Evolutionary conservation across 2,113 vertebrate genomes (phyloP), one percentile per base, ranked within the genome.

Genomic region (Atlantisia rogersi): DNA sequence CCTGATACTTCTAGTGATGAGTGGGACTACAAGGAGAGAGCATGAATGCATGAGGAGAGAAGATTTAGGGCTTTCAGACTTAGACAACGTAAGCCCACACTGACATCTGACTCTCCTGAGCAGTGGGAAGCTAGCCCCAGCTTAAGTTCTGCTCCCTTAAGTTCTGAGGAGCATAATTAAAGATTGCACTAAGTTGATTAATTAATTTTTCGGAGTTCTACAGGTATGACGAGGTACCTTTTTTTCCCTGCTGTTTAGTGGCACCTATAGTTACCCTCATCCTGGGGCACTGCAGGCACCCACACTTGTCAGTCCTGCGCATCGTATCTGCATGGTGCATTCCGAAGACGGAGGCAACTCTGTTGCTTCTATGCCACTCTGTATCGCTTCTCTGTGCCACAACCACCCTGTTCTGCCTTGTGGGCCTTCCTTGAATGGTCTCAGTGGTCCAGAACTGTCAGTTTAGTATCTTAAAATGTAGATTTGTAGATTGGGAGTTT

Each of bases 281-380:
- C 53, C 67, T 1, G 1, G 79, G 75, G 56, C 31, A 58, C 37
- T 63, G 53, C 56, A 75, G 44, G 35, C 65, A 68, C n/a, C 28
- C 37, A 9, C 7, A 0, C 22, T 18, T 37, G 10, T 53, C 3
- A 1, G 9, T 53, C 37, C 80, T 64, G 7, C 26, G 13, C 1
- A 0, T 37, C 2, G 2, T 19, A 65, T 44, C 26, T 65, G n/a
- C 31, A 68, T 88, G 0, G 0, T 44, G 46, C 20, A 11, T 85
- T 48, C 26, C 37, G n/a, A 75, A 37, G 44, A 46, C 0, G 3
- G 58, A 39, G 35, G 44, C 40, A 62, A 40, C 63, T 31, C 20
- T 82, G 32, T 32, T 31, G 1, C 18, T 77, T 37, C 39, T 42
- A 44, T 77, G 52, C 58, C 42, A 16, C 32, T 58, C 42, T 28